A percentile compares a stretch with the other conserved stretches of the same genome.
Evolutionary conservation across 2,113 vertebrate genomes (phyloP).

Genomic region (Madoqua kirkii): DNA sequence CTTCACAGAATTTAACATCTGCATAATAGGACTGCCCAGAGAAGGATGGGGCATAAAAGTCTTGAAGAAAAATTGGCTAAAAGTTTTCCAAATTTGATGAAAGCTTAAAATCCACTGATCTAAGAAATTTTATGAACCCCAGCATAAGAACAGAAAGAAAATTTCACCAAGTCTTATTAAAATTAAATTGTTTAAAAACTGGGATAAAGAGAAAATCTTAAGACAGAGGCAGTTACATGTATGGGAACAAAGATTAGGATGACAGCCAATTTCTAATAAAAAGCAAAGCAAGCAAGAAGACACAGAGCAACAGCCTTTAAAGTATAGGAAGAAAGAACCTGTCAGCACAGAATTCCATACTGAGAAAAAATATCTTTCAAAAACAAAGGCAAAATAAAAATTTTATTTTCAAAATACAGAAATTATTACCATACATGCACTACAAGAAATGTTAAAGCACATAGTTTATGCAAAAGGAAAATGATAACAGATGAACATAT

Average conservation of each 20-base stretch:
- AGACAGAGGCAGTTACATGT: background rate
- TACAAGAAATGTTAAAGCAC: background rate
- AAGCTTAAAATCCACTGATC: background rate
- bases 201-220: background rate
- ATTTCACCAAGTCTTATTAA: background rate
- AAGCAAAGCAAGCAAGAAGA: conserved; percentile 7
- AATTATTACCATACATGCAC: background rate
- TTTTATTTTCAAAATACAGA: background rate
- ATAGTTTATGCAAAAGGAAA: background rate
- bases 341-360: background rate
- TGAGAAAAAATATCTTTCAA: background rate
- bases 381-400: background rate
- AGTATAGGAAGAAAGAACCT: background rate
- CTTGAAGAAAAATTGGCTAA: background rate
- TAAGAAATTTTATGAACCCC: background rate
- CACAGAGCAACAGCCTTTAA: background rate
- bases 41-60: background rate
- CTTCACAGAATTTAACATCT: background rate
- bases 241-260: background rate
- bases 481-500: background rate
- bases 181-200: background rate
- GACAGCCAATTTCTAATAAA: background rate
- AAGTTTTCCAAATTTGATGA: background rate
- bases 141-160: background rate
- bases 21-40: background rate